Evolutionary conservation across 2,113 vertebrate genomes (phyloP).

Genomic region (Todiramphus chloris): DNA sequence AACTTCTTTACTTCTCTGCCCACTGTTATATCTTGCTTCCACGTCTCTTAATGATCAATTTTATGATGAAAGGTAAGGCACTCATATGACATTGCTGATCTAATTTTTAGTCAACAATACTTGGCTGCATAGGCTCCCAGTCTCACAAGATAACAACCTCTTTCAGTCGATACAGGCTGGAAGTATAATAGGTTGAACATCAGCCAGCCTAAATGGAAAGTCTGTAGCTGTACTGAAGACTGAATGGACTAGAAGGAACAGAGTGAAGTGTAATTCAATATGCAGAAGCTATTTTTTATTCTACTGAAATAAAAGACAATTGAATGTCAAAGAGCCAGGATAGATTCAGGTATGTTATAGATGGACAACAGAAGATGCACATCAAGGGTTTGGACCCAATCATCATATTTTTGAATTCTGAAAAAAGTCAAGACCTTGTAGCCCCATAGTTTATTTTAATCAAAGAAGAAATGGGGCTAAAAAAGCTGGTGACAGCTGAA

Average conservation of each 20-base stretch:
- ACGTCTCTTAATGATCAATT: slow-evolving; percentile 7
- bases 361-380: background rate
- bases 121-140: background rate
- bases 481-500: background rate
- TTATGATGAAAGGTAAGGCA: background rate
- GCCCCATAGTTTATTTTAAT: background rate
- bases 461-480: background rate
- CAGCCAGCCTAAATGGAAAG: background rate
- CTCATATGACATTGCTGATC: background rate
- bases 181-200: background rate
- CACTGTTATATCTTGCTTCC: background rate
- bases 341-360: background rate
- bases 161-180: background rate
- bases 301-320: background rate
- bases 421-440: background rate
- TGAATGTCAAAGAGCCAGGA: background rate
- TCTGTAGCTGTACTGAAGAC: background rate
- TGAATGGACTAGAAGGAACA: background rate
- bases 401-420: background rate
- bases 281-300: background rate
- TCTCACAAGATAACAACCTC: background rate
- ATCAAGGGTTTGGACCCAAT: background rate
- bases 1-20: background rate
- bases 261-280: background rate
- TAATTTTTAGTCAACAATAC: slow-evolving; percentile 27